Evolutionary conservation across 37 sponge, comb jelly and placozoan genomes (phyloP).

Genomic region (Oopsacas minuta): DNA sequence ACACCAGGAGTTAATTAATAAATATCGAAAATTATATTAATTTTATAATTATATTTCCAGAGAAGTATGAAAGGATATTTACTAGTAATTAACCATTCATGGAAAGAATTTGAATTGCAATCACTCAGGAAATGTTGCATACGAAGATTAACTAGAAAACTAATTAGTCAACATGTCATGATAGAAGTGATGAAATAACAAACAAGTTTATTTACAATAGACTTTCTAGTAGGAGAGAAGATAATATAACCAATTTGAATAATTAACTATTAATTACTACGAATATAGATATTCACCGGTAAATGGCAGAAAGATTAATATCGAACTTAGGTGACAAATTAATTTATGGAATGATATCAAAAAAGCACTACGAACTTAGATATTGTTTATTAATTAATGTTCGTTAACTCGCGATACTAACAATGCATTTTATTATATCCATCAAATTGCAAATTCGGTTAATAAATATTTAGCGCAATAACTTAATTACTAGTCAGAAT

Average conservation of each 20-base stretch:
- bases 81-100: too few species aligned
- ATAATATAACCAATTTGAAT: neutral
- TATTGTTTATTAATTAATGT: too few species aligned
- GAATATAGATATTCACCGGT: neutral
- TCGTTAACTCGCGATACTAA: too few species aligned
- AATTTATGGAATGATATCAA: too few species aligned
- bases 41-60: neutral
- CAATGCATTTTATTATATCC: too few species aligned
- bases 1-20: neutral
- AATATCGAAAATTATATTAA: neutral
- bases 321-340: too few species aligned
- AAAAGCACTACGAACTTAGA: too few species aligned
- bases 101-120: neutral
- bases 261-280: neutral
- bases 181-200: neutral
- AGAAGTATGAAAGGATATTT: too few species aligned
- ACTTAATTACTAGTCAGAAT: neutral
- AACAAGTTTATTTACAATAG: neutral
- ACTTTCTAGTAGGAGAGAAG: neutral
- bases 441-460: neutral
- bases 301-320: too few species aligned
- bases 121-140: neutral
- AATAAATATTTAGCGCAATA: neutral
- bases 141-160: neutral
- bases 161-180: neutral